A percentile compares a stretch with the other conserved stretches of the same genome.
phyloP scores from a whole-genome alignment of 2,888 invertebrate genomes.

The Trichopria drosophilae region DNA sequence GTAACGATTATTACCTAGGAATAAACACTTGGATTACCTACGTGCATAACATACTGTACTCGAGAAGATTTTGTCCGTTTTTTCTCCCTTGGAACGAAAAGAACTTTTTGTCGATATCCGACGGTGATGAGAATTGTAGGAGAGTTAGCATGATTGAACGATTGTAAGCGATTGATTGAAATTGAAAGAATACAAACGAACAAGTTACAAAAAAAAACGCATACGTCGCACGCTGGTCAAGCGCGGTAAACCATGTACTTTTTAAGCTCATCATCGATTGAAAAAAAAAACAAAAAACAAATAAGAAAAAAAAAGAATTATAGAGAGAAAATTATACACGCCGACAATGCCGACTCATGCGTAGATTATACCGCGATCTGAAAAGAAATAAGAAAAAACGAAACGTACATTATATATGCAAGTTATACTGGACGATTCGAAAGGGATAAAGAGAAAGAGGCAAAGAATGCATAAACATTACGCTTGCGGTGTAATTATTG shows the following conservation, averaged over 20 bases:
- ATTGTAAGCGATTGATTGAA: neutral
- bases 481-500: constrained; percentile 40
- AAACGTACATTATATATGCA: constrained; percentile 17
- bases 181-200: constrained; percentile 1
- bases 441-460: constrained; percentile 16
- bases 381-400: constrained; percentile 9
- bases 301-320: constrained; percentile 10
- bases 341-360: no score
- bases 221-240: no score
- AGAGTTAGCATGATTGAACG: neutral
- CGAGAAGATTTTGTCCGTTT: no score
- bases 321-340: no score
- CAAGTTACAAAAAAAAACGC: constrained; percentile 8
- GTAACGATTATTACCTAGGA: constrained; percentile 22
- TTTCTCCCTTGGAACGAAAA: no score
- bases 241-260: constrained; percentile 7
- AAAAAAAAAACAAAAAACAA: constrained; percentile 6
- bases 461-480: constrained; percentile 35
- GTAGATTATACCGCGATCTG: no score
- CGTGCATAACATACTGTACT: no score
- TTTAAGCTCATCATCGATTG: constrained; percentile 14
- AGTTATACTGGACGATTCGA: constrained; percentile 21
- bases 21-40: no score
- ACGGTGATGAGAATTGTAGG: neutral
- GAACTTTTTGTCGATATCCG: constrained; percentile 4